Conservation (phyloP, 1,140 invertebrate genomes). For the Panulirus ornatus region DNA sequence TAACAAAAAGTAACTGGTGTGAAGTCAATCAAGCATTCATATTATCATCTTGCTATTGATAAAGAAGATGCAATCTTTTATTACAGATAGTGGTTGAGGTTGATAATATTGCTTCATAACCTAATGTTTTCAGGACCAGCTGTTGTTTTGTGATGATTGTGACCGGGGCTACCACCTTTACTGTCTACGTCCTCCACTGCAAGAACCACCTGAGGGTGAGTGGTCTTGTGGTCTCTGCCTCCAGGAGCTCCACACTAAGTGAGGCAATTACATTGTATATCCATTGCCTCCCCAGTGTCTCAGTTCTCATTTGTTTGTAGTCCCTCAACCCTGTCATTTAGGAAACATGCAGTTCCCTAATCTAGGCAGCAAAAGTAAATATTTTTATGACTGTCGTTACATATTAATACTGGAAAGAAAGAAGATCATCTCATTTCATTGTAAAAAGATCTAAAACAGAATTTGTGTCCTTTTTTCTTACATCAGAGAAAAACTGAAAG, state of each 20-base stretch:
- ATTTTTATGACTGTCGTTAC: conserved; percentile 8
- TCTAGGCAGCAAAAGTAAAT: conserved; percentile 10
- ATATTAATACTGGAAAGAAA: neutral
- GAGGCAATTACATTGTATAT: neutral
- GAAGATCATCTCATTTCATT: neutral
- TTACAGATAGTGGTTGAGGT: too few relatives aligned
- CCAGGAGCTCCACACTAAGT: conserved; percentile 66
- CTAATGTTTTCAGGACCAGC: conserved; percentile 84
- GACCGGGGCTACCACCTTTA: conserved; percentile 99
- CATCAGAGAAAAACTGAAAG: neutral
- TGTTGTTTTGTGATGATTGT: conserved; percentile 99
- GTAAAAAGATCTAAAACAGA: too few relatives aligned
- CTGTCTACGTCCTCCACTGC: conserved; percentile 92
- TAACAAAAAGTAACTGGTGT: too few relatives aligned
- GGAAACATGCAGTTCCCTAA: neutral
- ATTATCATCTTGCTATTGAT: too few relatives aligned
- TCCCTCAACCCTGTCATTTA: neutral
- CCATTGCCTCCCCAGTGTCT: neutral
- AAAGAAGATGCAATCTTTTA: too few relatives aligned
- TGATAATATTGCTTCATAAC: too few relatives aligned
- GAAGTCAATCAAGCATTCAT: too few relatives aligned
- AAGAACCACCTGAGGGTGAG: conserved; percentile 74
- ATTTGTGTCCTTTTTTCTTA: too few relatives aligned
- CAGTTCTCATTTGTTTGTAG: neutral
- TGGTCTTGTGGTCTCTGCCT: conserved; percentile 75